A percentile compares a stretch with the other conserved stretches of the same genome.
Conservation (phyloP, 2,113 vertebrate genomes). For the Potamarius usumacintae region DNA sequence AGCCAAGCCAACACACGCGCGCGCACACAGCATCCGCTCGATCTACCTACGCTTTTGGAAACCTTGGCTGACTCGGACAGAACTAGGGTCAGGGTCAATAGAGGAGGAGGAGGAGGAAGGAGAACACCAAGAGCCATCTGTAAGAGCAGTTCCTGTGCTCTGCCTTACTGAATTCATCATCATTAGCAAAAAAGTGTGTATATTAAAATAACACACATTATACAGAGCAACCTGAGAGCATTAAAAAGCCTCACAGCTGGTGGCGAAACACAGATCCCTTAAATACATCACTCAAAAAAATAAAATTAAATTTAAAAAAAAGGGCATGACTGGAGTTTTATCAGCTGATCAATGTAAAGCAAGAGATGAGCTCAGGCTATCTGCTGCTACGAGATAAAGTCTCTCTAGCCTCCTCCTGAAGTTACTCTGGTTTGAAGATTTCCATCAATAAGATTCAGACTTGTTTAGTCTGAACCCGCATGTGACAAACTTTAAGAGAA, state of each 20-base stretch:
- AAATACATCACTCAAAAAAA: too few relatives aligned
- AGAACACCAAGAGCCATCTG: not conserved
- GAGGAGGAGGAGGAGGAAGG: constrained; percentile 10
- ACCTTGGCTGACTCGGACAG: not conserved
- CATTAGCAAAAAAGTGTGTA: not conserved
- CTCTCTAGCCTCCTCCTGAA: constrained; percentile 28
- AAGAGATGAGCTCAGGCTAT: not conserved
- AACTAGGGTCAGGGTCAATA: constrained; percentile 34
- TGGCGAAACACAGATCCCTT: too few relatives aligned
- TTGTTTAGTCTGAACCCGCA: constrained; percentile 58
- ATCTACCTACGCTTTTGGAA: constrained; percentile 26
- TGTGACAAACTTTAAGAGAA: not conserved
- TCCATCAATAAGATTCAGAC: constrained; percentile 2
- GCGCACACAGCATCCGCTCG: constrained; percentile 12
- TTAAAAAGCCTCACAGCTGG: not conserved
- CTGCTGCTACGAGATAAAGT: constrained; percentile 16
- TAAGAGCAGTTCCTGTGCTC: not conserved
- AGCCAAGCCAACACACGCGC: constrained; percentile 8
- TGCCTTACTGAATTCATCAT: not conserved
- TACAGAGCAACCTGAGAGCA: not conserved
- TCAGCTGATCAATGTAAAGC: not conserved
- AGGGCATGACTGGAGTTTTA: not conserved
- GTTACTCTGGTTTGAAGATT: constrained; percentile 37
- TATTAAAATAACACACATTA: too few relatives aligned
- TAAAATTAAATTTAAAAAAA: not conserved